Percentiles rank a stretch among this genome's conserved stretches.
Conservation (phyloP, 2,797 vertebrate genomes). For the Myotis findleyi region DNA sequence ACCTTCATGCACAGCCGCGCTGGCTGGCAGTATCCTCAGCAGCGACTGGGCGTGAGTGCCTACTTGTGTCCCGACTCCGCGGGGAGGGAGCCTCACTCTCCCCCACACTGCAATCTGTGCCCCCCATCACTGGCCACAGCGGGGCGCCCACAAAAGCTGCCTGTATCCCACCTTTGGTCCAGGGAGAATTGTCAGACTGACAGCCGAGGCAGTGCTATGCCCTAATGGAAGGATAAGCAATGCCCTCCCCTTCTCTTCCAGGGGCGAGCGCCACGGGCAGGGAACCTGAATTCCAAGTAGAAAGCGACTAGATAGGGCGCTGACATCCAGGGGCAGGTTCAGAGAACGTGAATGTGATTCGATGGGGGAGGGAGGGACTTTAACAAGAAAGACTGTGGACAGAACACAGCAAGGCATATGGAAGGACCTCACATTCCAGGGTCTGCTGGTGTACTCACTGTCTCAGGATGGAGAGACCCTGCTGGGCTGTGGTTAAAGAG, state of each 20-base stretch:
- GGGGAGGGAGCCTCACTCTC: too few relatives aligned
- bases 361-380: background rate
- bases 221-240: conserved; percentile 55
- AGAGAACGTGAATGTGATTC: background rate
- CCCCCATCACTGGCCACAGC: background rate
- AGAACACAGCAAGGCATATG: background rate
- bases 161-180: background rate
- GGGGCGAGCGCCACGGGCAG: background rate
- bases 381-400: background rate
- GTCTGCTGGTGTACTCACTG: background rate
- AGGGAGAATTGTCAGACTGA: background rate
- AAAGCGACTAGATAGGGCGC: background rate
- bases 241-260: conserved; percentile 23
- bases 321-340: conserved; percentile 42
- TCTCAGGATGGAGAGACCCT: background rate
- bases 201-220: background rate
- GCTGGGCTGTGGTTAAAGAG: background rate
- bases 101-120: too few relatives aligned
- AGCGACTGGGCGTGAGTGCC: too few relatives aligned
- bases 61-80: too few relatives aligned
- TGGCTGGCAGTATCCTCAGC: too few relatives aligned
- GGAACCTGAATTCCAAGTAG: conserved; percentile 53
- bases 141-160: background rate
- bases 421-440: background rate
- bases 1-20: too few relatives aligned